Evolutionary conservation across 1,140 invertebrate species (phyloP).

Genomic region (Pachyrhynchus sulphureomaculatus): DNA sequence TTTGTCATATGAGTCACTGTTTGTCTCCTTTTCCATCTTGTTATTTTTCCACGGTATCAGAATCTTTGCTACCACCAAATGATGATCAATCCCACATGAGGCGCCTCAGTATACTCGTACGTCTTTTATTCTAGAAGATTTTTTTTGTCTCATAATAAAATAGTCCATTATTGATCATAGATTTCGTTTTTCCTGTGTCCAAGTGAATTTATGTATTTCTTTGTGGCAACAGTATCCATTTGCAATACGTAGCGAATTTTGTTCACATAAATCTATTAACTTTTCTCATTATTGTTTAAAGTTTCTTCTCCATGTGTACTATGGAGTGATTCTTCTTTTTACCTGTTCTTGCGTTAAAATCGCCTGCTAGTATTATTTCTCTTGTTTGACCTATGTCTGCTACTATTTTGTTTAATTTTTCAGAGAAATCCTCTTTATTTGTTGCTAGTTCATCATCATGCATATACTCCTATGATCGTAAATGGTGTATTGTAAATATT

Average conservation of each 20-base stretch:
- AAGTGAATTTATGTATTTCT: slow-evolving; percentile 22
- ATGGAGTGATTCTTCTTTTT: not conserved
- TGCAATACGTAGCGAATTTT: slow-evolving; percentile 8
- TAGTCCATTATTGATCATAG: not conserved
- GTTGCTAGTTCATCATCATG: not conserved
- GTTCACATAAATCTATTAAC: slow-evolving; percentile 23
- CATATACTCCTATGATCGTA: slow-evolving; percentile 6
- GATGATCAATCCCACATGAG: too few relatives aligned
- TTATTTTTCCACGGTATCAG: too few relatives aligned
- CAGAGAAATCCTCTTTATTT: slow-evolving; percentile 9
- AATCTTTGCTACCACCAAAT: too few relatives aligned
- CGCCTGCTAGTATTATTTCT: slow-evolving; percentile 8
- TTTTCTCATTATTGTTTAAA: slow-evolving; percentile 22
- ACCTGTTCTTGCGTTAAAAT: slow-evolving; percentile 18
- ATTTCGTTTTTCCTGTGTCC: not conserved
- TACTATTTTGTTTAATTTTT: not conserved
- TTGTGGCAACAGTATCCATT: slow-evolving; percentile 21
- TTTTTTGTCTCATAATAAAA: too few relatives aligned
- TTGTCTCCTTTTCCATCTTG: too few relatives aligned
- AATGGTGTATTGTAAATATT: not conserved
- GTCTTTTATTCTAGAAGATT: too few relatives aligned
- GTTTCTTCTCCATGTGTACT: slow-evolving; percentile 15
- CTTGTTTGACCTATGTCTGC: not conserved
- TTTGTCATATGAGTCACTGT: too few relatives aligned
- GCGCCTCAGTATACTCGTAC: too few relatives aligned